phyloP scores from a whole-genome alignment of 2,888 invertebrate genomes.

The Galerucella nymphaeae region DNA sequence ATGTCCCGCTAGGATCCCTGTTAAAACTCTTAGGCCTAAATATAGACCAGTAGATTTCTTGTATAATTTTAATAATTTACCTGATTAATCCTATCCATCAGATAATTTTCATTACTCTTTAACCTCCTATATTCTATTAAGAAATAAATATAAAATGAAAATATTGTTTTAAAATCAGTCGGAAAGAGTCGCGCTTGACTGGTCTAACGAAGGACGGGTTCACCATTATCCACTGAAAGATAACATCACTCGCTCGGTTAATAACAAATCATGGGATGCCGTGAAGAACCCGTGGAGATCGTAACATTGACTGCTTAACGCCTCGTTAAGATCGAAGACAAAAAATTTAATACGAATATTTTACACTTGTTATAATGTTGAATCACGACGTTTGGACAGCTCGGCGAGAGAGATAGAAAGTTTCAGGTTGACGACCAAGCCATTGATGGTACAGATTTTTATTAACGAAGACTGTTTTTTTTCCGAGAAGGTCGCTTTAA shows the following conservation, averaged over 20 bases:
- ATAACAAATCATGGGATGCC: constrained; percentile 52
- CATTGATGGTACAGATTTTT: constrained; percentile 3
- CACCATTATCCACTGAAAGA: constrained; percentile 46
- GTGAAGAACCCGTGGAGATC: constrained; percentile 53
- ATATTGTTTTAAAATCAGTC: background rate
- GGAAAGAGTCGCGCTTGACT: constrained; percentile 14
- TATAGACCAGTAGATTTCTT: background rate
- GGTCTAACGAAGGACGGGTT: constrained; percentile 24
- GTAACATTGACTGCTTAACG: constrained; percentile 53
- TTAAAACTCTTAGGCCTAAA: no score
- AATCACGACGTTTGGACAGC: constrained; percentile 43
- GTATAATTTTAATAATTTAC: no score
- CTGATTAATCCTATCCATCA: no score
- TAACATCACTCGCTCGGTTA: constrained; percentile 46
- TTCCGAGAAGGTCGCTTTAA: background rate
- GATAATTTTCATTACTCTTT: no score
- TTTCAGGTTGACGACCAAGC: constrained; percentile 16
- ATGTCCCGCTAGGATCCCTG: no score
- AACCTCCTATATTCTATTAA: no score
- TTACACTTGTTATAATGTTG: constrained; percentile 56
- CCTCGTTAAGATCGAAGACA: constrained; percentile 54
- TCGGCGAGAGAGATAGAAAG: constrained; percentile 10
- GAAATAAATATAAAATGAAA: background rate
- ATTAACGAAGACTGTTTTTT: constrained; percentile 12
- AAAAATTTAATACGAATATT: constrained; percentile 58